phyloP scores from a whole-genome alignment of 2,888 invertebrate species.

The Andrena chrysosceles region DNA sequence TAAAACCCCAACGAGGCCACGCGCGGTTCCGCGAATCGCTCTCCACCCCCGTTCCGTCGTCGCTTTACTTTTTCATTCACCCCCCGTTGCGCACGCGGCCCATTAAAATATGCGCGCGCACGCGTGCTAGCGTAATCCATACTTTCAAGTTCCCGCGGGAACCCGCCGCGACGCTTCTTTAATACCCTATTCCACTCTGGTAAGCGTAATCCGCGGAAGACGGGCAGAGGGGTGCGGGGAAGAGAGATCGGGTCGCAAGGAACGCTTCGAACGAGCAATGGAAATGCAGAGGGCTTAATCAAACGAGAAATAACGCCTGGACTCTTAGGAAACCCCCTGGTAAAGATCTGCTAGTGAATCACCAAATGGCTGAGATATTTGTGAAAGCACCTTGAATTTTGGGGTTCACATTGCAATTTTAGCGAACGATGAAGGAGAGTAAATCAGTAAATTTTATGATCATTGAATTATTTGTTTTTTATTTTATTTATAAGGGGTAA shows the following conservation, averaged over 20 bases:
- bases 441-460: no score
- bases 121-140: constrained; percentile 73
- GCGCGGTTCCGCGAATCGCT: constrained; percentile 29
- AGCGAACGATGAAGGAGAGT: no score
- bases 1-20: constrained; percentile 13
- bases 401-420: no score
- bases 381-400: no score
- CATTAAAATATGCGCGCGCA: constrained; percentile 75
- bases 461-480: no score
- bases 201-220: constrained; percentile 58
- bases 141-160: constrained; percentile 67
- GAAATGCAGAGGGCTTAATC: constrained; percentile 20
- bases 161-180: constrained; percentile 46
- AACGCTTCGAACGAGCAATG: constrained; percentile 27
- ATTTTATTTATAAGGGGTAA: no score
- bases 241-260: not conserved
- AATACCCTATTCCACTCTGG: constrained; percentile 50
- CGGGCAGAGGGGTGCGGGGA: not conserved
- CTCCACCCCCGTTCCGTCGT: not conserved
- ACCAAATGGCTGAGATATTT: no score
- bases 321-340: not conserved
- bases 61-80: constrained; percentile 23
- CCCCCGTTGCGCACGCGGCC: constrained; percentile 31
- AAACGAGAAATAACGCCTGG: constrained; percentile 19
- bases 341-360: no score